These are phyloP conservation scores for Ceyx margarethae DNA, from an alignment of 2,113 vertebrate species.

Conservation along the genomic window DNA sequence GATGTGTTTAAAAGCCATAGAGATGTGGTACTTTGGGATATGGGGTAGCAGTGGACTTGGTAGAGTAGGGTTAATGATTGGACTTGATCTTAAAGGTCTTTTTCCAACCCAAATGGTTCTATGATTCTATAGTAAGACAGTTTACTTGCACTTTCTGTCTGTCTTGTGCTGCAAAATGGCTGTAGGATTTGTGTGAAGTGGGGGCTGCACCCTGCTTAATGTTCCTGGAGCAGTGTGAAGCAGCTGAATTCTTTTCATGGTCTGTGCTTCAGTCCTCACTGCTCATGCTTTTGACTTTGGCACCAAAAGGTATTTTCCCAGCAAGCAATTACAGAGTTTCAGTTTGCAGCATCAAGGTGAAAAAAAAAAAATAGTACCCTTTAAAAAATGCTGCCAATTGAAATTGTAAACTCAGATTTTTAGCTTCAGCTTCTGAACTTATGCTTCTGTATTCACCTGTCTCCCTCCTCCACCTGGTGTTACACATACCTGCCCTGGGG, in stretches of 20 bases:
- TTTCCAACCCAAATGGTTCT: no score
- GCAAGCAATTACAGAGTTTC: neutral
- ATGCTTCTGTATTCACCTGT: neutral
- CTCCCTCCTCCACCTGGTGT: neutral
- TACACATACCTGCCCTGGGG: neutral
- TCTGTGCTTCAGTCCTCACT: neutral
- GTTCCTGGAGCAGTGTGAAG: neutral
- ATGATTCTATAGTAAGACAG: neutral
- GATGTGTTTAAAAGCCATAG: no score
- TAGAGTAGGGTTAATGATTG: no score
- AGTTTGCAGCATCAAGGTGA: neutral
- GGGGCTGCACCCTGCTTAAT: neutral
- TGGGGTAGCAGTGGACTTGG: no score
- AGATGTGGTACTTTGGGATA: no score
- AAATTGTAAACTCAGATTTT: rapidly evolving
- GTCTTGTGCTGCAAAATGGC: neutral
- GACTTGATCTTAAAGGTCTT: no score
- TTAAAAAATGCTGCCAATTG: neutral
- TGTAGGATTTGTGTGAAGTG: neutral
- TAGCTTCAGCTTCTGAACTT: neutral
- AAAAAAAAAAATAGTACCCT: neutral
- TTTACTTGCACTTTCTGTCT: neutral
- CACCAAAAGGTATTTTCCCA: neutral
- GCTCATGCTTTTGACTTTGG: neutral
- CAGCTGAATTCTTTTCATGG: neutral